Base-by-base conservation (phyloP, 2,888 invertebrate species). In the Graphium colonna region DNA sequence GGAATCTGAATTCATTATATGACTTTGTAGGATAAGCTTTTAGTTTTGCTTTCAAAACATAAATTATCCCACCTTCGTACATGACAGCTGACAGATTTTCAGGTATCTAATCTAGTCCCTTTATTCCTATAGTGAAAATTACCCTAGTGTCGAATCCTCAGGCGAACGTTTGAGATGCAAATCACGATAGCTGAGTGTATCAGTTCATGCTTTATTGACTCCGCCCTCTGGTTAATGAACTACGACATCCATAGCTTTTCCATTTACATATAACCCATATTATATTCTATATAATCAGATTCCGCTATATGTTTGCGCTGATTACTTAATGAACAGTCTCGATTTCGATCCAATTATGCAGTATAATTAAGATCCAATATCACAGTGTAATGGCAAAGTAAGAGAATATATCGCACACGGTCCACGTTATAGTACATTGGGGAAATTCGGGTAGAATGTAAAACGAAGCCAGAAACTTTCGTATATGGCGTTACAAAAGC, bases 131-230 rank as follows among this genome's bases (percentile, higher is more conserved):
- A 55, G 61, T 59, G 55, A 63, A 75, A 73, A 80, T 79, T 77
- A 68, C 56, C 61, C 59, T 55, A 52, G 57, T 62, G 64, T 64
- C 57, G 57, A 56, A 58, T 67, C 63, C 60, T 46, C 42, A 62
- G 66, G 69, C 61, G 58, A 64, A 51, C 64, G 64, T 71, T 72
- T 71, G 84, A 80, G 76, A 86, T 86, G 85, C 81, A 79, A 86
- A 87, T 85, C 77, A 69, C 66, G 74, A 73, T 77, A 71, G 72
- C 71, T 69, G 75, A 75, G 77, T 79, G 72, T 80, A 79, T 79
- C 81, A 79, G 72, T 75, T 75, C 74, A 73, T 72, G 79, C 71
- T 77, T 78, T 83, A 85, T 85, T 82, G 79, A 78, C 73, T 77
- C 71, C 68, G 61, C 62, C 68, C 61, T 62, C 49, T 58, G 50